Evolutionary conservation across 2,797 vertebrate genomes (phyloP).

Genomic region (Tapirus indicus): DNA sequence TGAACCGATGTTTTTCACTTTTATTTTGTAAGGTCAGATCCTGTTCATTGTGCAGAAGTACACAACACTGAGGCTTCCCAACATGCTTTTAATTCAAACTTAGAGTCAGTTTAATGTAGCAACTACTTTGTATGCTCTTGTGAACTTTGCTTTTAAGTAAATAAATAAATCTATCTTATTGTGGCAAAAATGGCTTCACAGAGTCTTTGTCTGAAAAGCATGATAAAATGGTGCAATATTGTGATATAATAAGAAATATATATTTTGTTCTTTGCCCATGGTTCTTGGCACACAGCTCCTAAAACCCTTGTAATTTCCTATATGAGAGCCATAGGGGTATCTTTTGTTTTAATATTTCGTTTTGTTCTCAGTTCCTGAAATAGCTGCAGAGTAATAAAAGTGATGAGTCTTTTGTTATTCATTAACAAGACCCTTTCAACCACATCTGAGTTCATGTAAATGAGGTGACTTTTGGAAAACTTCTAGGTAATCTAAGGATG

Average conservation of each 20-base stretch:
- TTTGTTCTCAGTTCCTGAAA: background rate
- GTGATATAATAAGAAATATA: background rate
- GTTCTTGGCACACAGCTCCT: background rate
- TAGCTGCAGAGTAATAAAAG: background rate
- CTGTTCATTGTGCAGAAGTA: background rate
- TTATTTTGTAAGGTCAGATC: background rate
- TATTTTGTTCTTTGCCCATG: background rate
- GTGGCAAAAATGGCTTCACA: background rate
- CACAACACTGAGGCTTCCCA: background rate
- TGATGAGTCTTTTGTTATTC: background rate
- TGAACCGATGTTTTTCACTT: background rate
- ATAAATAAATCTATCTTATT: background rate
- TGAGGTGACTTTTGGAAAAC: background rate
- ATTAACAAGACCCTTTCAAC: conserved; percentile 8
- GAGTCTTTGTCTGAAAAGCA: background rate
- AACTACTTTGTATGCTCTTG: background rate
- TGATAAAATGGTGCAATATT: conserved; percentile 15
- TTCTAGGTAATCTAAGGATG: background rate
- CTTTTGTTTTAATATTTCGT: background rate
- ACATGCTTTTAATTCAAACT: background rate
- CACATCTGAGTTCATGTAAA: background rate
- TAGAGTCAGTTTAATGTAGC: background rate
- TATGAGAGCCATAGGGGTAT: background rate
- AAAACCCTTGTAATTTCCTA: background rate
- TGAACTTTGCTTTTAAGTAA: background rate